Base-by-base conservation (phyloP, 2,888 invertebrate genomes). In the Ariolimax columbianus region DNA sequence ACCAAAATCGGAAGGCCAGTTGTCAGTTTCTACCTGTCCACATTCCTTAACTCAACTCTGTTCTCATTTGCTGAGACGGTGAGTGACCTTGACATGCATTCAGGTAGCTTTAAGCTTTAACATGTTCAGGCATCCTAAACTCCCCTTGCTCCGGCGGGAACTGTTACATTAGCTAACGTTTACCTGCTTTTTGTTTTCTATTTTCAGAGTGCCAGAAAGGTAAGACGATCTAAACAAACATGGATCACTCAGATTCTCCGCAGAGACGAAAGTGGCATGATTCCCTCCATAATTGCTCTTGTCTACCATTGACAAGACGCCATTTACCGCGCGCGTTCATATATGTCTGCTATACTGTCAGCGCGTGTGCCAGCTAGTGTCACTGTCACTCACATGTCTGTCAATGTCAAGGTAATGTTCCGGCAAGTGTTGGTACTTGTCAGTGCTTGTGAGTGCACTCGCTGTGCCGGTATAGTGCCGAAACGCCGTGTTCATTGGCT, bases 311-410 rank as follows among this genome's bases (percentile, higher is more conserved):
- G 72, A 72, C 40, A 72, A 26, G 40, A 23, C 72, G 40, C 36
- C 72, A 36, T 72, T 72, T 43, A 36, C 72, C 26, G 40, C 26
- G 72, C 40, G 72, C 40, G 72, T 72, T 72, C 40, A 40, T 4
- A 17, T 43, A 40, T 40, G 72, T 72, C 72, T 72, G 72, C 40
- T 26, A 40, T 43, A 40, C 38, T 40, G 40, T 72, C 40, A 40
- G 72, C 38, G 40, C 40, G 36, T 72, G 40, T 72, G 72, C 40
- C 40, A 26, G n/a, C 3, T 40, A 19, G 36, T 40, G 40, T 38
- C 55, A 55, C 4, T 72, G 72, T 40, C 72, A 72, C n/a, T 72
- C 72, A 40, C 72, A 40, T 43, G 26, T 40, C 40, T 72, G 40
- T 72, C 72, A 72, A 40, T 40, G 40, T 26, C 72, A 36, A 23